A percentile compares a stretch with the other conserved stretches of the same genome.
Conservation (phyloP, 2,888 invertebrate species). For the Kryphioiulus occultus region DNA sequence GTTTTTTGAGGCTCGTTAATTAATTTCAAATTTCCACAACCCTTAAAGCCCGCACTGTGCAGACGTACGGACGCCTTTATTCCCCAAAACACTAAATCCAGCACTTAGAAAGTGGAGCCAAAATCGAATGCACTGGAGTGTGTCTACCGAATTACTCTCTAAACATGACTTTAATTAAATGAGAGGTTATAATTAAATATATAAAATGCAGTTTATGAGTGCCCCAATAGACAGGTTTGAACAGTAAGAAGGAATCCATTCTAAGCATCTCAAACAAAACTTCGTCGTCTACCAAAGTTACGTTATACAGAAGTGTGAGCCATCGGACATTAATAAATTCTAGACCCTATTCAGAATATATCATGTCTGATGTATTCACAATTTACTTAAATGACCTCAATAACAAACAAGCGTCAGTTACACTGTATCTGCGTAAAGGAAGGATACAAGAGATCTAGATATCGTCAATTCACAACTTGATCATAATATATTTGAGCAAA, state of each 20-base stretch:
- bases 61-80: background rate
- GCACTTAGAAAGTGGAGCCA: background rate
- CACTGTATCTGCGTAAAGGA: no score
- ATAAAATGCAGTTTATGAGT: background rate
- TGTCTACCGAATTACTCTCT: background rate
- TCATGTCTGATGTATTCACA: no score
- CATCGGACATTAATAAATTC: no score
- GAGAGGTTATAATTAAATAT: conserved; percentile 20
- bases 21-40: background rate
- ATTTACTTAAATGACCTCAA: no score
- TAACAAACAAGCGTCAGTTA: no score
- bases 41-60: background rate
- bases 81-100: background rate
- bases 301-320: no score
- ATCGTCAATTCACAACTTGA: no score
- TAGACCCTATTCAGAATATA: no score
- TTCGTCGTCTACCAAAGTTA: background rate
- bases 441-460: no score
- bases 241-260: background rate
- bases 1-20: background rate
- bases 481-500: no score
- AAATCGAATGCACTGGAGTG: background rate
- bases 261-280: background rate
- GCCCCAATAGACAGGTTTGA: background rate
- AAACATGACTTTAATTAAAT: conserved; percentile 20